Evolutionary conservation across 2,888 invertebrate species (phyloP).

Genomic region (Unio pictorum): DNA sequence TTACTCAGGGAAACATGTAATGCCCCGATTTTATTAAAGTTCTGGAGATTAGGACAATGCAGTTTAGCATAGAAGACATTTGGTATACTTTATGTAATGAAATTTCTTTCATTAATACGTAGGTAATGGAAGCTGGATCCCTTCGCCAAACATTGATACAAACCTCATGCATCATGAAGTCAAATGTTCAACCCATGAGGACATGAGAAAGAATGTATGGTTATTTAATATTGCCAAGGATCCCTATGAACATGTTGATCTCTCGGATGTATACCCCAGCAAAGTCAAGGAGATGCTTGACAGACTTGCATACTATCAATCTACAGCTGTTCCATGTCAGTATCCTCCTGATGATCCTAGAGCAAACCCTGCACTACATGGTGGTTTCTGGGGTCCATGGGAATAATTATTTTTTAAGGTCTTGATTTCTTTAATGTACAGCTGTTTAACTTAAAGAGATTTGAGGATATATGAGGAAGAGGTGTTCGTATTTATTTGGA

Average conservation of each 20-base stretch:
- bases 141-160: conserved; percentile 35
- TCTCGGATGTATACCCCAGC: conserved; percentile 48
- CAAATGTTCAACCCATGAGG: background rate
- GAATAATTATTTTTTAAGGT: conserved; percentile 3
- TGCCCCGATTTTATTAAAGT: too few species aligned
- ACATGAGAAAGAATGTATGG: conserved; percentile 60
- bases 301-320: conserved; percentile 50
- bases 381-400: conserved; percentile 69
- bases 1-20: too few species aligned
- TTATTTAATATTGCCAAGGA: conserved; percentile 65
- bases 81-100: too few species aligned
- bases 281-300: conserved; percentile 52
- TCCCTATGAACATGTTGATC: conserved; percentile 60
- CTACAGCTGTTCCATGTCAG: conserved; percentile 62
- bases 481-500: too few species aligned
- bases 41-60: too few species aligned
- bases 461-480: too few species aligned
- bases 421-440: background rate
- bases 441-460: too few species aligned
- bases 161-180: background rate
- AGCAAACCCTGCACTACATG: conserved; percentile 56
- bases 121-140: conserved; percentile 58
- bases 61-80: too few species aligned
- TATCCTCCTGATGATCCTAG: conserved; percentile 57
- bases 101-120: background rate